Conservation (phyloP, 2,888 invertebrate species). For the Molanna angustata region DNA sequence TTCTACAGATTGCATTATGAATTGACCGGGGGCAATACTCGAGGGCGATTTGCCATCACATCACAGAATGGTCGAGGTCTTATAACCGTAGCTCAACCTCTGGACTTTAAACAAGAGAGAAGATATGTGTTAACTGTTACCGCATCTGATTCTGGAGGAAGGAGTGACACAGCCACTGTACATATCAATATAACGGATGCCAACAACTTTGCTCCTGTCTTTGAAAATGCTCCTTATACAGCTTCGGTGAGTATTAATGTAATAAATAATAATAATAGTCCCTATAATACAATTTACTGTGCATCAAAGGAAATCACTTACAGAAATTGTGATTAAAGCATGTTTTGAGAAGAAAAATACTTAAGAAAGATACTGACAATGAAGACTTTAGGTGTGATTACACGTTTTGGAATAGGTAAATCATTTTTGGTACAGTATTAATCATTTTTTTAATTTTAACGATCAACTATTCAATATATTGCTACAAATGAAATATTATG, state of each 20-base stretch:
- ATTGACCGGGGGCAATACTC: slow-evolving; percentile 78
- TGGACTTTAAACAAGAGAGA: slow-evolving; percentile 91
- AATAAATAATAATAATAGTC: no score
- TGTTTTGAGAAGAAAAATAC: no score
- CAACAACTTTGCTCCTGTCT: slow-evolving; percentile 90
- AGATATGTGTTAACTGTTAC: slow-evolving; percentile 82
- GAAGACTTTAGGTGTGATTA: no score
- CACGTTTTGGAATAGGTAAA: no score
- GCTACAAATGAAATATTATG: no score
- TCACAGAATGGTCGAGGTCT: slow-evolving; percentile 85
- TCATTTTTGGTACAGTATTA: no score
- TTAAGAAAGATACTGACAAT: no score
- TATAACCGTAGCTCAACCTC: slow-evolving; percentile 82
- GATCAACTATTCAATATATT: no score
- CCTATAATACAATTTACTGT: no score
- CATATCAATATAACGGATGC: slow-evolving; percentile 93
- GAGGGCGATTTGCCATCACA: slow-evolving; percentile 85
- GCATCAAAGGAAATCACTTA: no score
- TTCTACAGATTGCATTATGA: slow-evolving; percentile 70
- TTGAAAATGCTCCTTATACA: slow-evolving; percentile 90
- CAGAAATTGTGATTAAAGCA: no score
- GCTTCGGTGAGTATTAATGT: slow-evolving; percentile 61
- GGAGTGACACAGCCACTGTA: slow-evolving; percentile 84
- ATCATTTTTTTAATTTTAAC: no score
- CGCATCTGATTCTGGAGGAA: slow-evolving; percentile 86